Percentiles rank a stretch among this genome's conserved stretches.
Conservation (phyloP, 2,797 vertebrate genomes). For the Adelosebastes latens region DNA sequence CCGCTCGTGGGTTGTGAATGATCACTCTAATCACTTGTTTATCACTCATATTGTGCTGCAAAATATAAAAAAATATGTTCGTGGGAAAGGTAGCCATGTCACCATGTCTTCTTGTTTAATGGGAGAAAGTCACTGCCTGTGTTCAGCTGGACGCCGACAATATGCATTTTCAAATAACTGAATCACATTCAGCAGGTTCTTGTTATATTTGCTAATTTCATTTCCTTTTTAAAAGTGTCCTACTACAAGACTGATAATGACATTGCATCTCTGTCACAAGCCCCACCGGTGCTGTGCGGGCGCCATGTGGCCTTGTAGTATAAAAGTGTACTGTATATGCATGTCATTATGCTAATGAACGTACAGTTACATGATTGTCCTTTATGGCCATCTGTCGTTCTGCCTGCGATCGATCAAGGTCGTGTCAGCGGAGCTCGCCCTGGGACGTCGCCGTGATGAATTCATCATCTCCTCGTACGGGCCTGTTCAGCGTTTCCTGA, state of each 20-base stretch:
- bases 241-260: constrained; percentile 27
- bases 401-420: constrained; percentile 80
- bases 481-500: constrained; percentile 60
- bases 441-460: constrained; percentile 71
- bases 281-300: constrained; percentile 20
- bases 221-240: constrained; percentile 21
- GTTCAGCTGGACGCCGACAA: neutral
- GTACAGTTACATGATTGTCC: constrained; percentile 78
- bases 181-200: neutral
- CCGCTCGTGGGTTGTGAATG: neutral
- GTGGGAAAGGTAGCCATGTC: neutral
- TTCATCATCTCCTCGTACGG: constrained; percentile 64
- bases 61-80: neutral
- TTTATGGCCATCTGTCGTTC: constrained; percentile 83
- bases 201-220: constrained; percentile 4
- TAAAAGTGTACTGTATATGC: constrained; percentile 56
- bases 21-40: neutral
- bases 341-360: constrained; percentile 78
- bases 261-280: constrained; percentile 37
- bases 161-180: neutral
- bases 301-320: constrained; percentile 53
- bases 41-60: neutral
- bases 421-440: constrained; percentile 60
- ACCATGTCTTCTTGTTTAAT: neutral
- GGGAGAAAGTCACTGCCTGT: neutral